phyloP scores from a whole-genome alignment of 2,797 vertebrate species.

The Enteromius unitaeniatus region DNA sequence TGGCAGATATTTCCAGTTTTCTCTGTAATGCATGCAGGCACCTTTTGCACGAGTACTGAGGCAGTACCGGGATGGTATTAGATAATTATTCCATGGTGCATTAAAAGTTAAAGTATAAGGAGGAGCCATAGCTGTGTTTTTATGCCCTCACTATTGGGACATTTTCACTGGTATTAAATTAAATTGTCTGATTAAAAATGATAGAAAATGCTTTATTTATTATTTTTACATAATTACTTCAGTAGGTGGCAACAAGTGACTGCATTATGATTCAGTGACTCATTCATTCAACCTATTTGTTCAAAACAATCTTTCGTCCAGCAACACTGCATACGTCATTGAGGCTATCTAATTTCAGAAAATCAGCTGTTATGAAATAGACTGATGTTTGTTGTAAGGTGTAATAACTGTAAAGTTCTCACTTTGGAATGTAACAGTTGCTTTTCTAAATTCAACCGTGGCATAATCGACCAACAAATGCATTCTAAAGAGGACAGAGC shows the following conservation, averaged over 20 bases:
- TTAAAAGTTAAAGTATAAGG: background rate
- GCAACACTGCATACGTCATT: background rate
- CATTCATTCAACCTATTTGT: background rate
- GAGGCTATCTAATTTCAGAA: background rate
- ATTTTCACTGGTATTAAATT: background rate
- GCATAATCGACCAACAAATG: background rate
- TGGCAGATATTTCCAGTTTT: slow-evolving; percentile 62
- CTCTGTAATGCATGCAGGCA: slow-evolving; percentile 72
- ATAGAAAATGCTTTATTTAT: background rate
- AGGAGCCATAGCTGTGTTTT: background rate
- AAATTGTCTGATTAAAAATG: background rate
- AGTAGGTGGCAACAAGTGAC: background rate
- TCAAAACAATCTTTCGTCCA: background rate
- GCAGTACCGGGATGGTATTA: background rate
- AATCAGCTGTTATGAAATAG: background rate
- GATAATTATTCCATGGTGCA: background rate
- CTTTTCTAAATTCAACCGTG: background rate
- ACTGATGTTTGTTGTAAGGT: background rate
- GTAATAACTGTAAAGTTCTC: background rate
- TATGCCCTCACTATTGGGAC: background rate
- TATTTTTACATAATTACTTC: background rate
- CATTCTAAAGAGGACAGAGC: too few relatives aligned
- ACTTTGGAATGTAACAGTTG: background rate
- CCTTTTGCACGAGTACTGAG: background rate
- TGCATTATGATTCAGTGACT: background rate